Evolutionary conservation across 2,888 invertebrate species (phyloP), one percentile per base, ranked within the genome.

Genomic region (Catocala nupta): DNA sequence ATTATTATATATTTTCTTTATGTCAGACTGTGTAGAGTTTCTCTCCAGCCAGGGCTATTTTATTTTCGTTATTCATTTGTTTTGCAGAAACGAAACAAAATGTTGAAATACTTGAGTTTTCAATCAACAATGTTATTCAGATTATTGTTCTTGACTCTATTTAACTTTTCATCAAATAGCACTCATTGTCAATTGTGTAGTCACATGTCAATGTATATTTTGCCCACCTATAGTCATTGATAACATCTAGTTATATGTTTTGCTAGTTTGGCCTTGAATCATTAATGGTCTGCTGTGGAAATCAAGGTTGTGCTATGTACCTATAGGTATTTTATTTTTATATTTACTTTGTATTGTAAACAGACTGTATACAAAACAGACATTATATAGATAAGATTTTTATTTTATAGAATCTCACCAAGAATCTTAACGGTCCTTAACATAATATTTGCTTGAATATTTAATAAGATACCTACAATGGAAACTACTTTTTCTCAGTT

Each of bases 181-280:
- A 62, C 56, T 49, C 65, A 56, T 65, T 76, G 63, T 59, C 59
- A 55, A 61, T 60, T 55, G 51, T 58, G 1, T 36, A 65, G 51
- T 70, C 58, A 75, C 42, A 59, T 69, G 55, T 62, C 59, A 68
- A 49, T 75, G 45, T 50, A 44, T 44, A 42, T 52, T 52, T 12
- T 36, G 45, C 13, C 39, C 13, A 57, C 36, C 16, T 55, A 33
- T 55, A 34, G 36, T 67, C 56, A 61, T 55, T 68, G 68, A 63
- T 67, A 69, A 52, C 47, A 71, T 71, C 64, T 45, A 62, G 8
- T 11, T 60, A 43, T 55, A 47, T 68, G 45, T 68, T 62, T 69
- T 51, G 59, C 16, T 67, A 61, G 51, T 65, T 58, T 64, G 62
- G 55, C 76, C 76, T 77, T 75, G 72, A 68, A 65, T 64, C 50